Evolutionary conservation across 2,797 vertebrate genomes (phyloP).

Genomic region (Glossophaga mutica): DNA sequence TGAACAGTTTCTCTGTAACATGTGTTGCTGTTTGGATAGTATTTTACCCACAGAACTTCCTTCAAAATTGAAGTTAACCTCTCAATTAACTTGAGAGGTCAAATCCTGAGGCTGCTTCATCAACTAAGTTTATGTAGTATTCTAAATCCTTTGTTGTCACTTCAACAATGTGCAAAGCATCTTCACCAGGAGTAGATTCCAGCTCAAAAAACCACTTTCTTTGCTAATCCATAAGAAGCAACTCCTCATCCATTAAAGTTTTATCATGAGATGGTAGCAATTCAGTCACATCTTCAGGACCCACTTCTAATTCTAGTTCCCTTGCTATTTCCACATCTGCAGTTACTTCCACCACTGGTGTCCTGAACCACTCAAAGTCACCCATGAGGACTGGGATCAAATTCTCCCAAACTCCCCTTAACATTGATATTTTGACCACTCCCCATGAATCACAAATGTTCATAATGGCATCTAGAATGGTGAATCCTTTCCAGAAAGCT

Average conservation of each 20-base stretch:
- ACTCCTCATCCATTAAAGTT: background rate
- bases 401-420: background rate
- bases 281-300: background rate
- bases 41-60: background rate
- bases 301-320: background rate
- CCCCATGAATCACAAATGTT: background rate
- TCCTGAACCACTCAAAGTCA: background rate
- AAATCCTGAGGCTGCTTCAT: background rate
- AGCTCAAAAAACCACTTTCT: background rate
- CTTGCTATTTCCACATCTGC: background rate
- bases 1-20: background rate
- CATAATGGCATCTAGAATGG: background rate
- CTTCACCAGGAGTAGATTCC: background rate
- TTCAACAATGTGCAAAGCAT: background rate
- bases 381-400: too few species aligned
- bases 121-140: background rate
- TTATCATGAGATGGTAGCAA: background rate
- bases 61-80: background rate
- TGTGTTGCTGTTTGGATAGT: background rate
- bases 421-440: background rate
- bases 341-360: background rate
- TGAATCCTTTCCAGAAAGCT: background rate
- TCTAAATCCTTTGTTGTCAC: background rate
- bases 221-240: background rate
- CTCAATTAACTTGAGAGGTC: too few species aligned